These are phyloP conservation scores for Catamblyrhynchus diadema DNA, from an alignment of 2,797 vertebrate species.

Conservation along the genomic window DNA sequence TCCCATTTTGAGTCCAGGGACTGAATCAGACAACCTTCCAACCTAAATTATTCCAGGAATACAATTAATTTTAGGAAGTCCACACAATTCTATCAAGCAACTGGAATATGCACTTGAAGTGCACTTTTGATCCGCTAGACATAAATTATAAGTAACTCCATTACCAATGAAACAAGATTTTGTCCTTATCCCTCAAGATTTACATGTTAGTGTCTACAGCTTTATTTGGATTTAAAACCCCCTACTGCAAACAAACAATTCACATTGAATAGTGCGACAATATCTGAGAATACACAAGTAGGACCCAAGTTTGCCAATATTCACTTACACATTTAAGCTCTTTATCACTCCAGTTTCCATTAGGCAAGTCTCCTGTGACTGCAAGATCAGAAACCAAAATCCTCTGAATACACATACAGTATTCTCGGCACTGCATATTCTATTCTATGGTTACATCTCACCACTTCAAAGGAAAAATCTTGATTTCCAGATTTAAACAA, in stretches of 20 bases:
- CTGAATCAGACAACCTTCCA: background rate
- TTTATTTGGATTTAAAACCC: background rate
- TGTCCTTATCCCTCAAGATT: background rate
- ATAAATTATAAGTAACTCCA: background rate
- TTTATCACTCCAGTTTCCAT: background rate
- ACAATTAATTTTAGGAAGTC: background rate
- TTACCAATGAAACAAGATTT: background rate
- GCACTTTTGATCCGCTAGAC: background rate
- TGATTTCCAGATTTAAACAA: background rate
- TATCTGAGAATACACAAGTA: background rate
- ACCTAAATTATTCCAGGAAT: background rate
- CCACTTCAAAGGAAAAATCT: background rate
- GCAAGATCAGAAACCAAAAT: background rate
- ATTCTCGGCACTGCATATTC: background rate
- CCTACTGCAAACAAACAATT: background rate
- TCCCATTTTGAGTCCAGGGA: background rate
- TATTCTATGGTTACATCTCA: background rate
- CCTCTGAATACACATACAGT: rapidly evolving
- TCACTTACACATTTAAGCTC: background rate
- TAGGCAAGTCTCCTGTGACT: rapidly evolving
- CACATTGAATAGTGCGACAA: background rate
- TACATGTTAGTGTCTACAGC: background rate
- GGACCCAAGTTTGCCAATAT: background rate
- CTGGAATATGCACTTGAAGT: background rate
- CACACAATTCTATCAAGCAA: background rate